These are phyloP conservation scores for Champsocephalus esox DNA, from an alignment of 2,797 vertebrate genomes.

Conservation along the genomic window DNA sequence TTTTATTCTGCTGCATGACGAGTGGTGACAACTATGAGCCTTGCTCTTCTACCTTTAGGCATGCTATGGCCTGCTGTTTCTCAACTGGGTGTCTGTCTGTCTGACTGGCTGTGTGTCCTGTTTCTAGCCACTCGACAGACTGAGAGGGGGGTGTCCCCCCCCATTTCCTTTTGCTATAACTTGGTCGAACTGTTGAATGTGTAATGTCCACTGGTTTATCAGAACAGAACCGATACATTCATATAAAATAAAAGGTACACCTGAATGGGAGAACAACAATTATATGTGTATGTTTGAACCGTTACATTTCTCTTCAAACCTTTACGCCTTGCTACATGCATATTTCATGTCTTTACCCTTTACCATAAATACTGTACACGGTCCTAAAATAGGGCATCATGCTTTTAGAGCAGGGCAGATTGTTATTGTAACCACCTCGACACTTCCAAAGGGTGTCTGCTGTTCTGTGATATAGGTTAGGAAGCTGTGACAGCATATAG, in stretches of 20 bases:
- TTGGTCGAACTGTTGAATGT: slow-evolving; percentile 40
- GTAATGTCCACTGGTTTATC: slow-evolving; percentile 18
- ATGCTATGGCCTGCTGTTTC: slow-evolving; percentile 83
- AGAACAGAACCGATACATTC: slow-evolving; percentile 11
- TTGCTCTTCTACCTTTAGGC: slow-evolving; percentile 82
- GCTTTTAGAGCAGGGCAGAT: slow-evolving; percentile 42
- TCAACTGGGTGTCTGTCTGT: slow-evolving; percentile 70
- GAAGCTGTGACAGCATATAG: slow-evolving; percentile 50
- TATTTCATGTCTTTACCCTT: slow-evolving; percentile 26
- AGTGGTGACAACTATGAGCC: slow-evolving; percentile 74
- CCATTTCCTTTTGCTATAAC: slow-evolving; percentile 19
- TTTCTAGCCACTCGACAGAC: slow-evolving; percentile 72
- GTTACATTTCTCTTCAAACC: background rate
- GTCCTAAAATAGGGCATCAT: slow-evolving; percentile 26
- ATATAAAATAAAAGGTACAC: slow-evolving; percentile 5
- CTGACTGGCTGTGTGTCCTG: slow-evolving; percentile 74
- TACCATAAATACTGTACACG: background rate
- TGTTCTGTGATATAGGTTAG: slow-evolving; percentile 55
- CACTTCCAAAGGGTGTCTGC: slow-evolving; percentile 21
- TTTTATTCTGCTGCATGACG: slow-evolving; percentile 84
- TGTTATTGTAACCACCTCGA: slow-evolving; percentile 21
- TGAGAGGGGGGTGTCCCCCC: slow-evolving; percentile 27
- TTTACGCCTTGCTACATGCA: slow-evolving; percentile 25
- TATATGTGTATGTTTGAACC: background rate
- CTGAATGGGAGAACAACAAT: background rate